Percentiles rank a stretch among this genome's conserved stretches.
Conservation (phyloP, 2,797 vertebrate species). For the Semotilus atromaculatus region DNA sequence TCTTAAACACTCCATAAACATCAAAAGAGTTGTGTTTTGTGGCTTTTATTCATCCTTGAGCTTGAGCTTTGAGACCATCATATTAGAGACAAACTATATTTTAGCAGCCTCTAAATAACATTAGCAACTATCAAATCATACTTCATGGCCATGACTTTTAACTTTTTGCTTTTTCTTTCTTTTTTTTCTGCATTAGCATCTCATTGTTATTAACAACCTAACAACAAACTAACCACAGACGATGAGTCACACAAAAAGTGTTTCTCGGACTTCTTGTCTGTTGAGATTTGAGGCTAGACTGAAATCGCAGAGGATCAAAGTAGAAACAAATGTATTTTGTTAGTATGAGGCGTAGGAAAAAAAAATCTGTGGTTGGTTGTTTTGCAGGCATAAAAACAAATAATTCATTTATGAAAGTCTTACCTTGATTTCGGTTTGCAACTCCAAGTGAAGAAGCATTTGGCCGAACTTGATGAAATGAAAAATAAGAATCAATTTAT, state of each 20-base stretch:
- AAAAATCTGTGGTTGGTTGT: slow-evolving; percentile 30
- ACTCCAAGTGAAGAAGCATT: slow-evolving; percentile 99
- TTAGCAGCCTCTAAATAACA: not conserved
- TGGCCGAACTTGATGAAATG: slow-evolving; percentile 90
- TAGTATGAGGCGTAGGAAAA: slow-evolving; percentile 42
- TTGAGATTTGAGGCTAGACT: not conserved
- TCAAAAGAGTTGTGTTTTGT: not conserved
- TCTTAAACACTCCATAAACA: slow-evolving; percentile 9
- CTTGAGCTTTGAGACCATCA: not conserved
- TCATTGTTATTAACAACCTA: not conserved
- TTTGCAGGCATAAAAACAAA: not conserved
- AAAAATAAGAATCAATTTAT: slow-evolving; percentile 45
- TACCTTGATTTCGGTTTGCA: slow-evolving; percentile 99
- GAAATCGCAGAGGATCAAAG: not conserved
- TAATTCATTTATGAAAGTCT: slow-evolving; percentile 68
- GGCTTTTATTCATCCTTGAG: slow-evolving; percentile 3
- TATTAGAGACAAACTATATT: not conserved
- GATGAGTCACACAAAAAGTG: not conserved
- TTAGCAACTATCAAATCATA: not conserved
- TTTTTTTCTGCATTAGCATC: not conserved
- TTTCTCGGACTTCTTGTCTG: not conserved
- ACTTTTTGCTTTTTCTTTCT: not conserved
- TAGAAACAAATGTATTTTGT: not conserved
- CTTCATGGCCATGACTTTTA: not conserved
- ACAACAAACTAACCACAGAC: not conserved